These are phyloP conservation scores for Otus scops DNA, from an alignment of 2,797 vertebrate genomes.

Conservation along the genomic window DNA sequence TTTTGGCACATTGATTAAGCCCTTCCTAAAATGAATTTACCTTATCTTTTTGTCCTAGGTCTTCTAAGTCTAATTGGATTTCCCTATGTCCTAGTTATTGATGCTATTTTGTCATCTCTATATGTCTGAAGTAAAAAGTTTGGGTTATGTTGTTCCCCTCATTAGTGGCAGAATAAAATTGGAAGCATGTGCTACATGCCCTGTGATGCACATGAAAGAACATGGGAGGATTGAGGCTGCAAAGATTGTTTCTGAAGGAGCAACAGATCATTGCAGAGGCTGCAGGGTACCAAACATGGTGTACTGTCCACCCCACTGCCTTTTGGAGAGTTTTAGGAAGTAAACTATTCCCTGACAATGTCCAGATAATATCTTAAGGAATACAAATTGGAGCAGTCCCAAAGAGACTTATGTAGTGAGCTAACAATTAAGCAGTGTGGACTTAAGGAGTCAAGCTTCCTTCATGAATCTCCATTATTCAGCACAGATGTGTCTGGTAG, in stretches of 20 bases:
- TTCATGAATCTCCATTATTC: not conserved
- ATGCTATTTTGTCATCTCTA: fast-evolving
- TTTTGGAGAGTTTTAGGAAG: not conserved
- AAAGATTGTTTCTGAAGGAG: not conserved
- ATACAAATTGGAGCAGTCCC: not conserved
- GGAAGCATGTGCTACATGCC: not conserved
- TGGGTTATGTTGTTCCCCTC: not conserved
- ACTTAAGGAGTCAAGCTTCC: not conserved
- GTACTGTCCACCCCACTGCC: not conserved
- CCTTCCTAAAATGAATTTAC: not conserved
- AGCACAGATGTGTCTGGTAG: not conserved
- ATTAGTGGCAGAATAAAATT: not conserved
- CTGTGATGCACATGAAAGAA: not conserved
- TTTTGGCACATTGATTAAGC: not conserved
- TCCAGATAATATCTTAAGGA: not conserved
- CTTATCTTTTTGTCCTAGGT: not conserved
- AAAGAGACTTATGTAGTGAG: fast-evolving
- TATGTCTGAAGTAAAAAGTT: not conserved
- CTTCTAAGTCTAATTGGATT: not conserved
- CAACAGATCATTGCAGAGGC: not conserved
- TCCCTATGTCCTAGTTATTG: not conserved
- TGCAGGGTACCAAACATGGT: not conserved
- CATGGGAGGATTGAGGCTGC: not conserved
- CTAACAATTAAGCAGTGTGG: not conserved
- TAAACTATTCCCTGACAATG: not conserved